Evolutionary conservation across 2,888 invertebrate species (phyloP).

Genomic region (Tuta absoluta): DNA sequence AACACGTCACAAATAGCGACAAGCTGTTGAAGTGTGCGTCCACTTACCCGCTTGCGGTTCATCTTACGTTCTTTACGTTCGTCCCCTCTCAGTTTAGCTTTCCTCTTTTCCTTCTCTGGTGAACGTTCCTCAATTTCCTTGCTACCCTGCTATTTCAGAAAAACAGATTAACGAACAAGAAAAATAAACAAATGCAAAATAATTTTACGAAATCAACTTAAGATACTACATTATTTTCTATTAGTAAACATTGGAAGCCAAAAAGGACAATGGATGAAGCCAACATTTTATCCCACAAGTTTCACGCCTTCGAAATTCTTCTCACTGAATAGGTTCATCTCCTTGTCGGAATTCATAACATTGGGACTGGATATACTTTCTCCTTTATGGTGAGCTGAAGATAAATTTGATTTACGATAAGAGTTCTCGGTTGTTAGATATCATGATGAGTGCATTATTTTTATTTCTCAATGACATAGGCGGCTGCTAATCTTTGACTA

Average conservation of each 20-base stretch:
- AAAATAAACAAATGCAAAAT: slow-evolving; percentile 12
- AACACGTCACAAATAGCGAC: slow-evolving; percentile 3
- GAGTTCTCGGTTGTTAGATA: no score
- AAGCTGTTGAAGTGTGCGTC: neutral
- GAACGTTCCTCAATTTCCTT: slow-evolving; percentile 82
- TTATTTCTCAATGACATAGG: no score
- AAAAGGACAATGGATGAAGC: slow-evolving; percentile 64
- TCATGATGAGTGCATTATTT: no score
- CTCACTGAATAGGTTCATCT: neutral
- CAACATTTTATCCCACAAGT: slow-evolving; percentile 28
- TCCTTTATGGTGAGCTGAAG: no score
- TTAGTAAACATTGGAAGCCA: slow-evolving; percentile 42
- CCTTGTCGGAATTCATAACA: no score
- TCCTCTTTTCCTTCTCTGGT: slow-evolving; percentile 89
- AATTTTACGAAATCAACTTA: slow-evolving; percentile 2
- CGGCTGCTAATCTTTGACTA: no score
- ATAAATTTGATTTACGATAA: no score
- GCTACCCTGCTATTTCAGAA: slow-evolving; percentile 76
- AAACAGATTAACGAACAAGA: slow-evolving; percentile 42
- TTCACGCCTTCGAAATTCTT: neutral
- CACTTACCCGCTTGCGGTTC: slow-evolving; percentile 88
- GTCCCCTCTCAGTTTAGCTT: slow-evolving; percentile 77
- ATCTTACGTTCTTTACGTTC: slow-evolving; percentile 89
- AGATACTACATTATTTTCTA: slow-evolving; percentile 25
- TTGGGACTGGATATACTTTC: no score